These are phyloP conservation scores for Pectinophora gossypiella DNA, from an alignment of 1,140 invertebrate species.

Conservation along the genomic window DNA sequence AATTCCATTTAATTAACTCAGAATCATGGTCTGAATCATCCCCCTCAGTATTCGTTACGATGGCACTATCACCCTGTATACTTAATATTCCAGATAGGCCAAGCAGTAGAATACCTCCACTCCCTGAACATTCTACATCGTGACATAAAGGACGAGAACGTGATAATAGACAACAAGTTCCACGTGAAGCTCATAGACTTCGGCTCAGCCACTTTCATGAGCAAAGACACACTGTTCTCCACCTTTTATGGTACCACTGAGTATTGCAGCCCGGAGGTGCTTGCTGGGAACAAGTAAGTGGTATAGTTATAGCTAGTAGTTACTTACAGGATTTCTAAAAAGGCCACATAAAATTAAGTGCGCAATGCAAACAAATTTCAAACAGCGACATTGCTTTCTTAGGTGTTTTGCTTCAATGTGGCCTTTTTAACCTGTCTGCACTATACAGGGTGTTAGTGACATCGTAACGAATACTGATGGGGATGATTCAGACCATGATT, in stretches of 20 bases:
- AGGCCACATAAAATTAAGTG: too few relatives aligned
- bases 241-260: conserved; percentile 89
- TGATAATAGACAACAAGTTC: conserved; percentile 85
- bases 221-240: conserved; percentile 80
- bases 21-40: too few relatives aligned
- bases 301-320: conserved; percentile 7
- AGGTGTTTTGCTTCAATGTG: too few relatives aligned
- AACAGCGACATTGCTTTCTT: too few relatives aligned
- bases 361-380: too few relatives aligned
- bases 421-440: too few relatives aligned
- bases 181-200: conserved; percentile 88
- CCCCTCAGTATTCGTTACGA: too few relatives aligned
- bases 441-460: too few relatives aligned
- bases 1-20: too few relatives aligned
- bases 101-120: conserved; percentile 83
- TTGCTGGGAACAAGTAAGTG: conserved; percentile 82
- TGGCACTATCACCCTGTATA: not conserved
- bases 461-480: too few relatives aligned
- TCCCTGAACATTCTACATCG: conserved; percentile 81
- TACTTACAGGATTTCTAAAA: too few relatives aligned
- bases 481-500: too few relatives aligned
- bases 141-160: conserved; percentile 87
- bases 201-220: conserved; percentile 83
- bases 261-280: conserved; percentile 87
- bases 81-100: conserved; percentile 77